Evolutionary conservation across 1,140 invertebrate species (phyloP).

Genomic region (Caenorhabditis inopinata): DNA sequence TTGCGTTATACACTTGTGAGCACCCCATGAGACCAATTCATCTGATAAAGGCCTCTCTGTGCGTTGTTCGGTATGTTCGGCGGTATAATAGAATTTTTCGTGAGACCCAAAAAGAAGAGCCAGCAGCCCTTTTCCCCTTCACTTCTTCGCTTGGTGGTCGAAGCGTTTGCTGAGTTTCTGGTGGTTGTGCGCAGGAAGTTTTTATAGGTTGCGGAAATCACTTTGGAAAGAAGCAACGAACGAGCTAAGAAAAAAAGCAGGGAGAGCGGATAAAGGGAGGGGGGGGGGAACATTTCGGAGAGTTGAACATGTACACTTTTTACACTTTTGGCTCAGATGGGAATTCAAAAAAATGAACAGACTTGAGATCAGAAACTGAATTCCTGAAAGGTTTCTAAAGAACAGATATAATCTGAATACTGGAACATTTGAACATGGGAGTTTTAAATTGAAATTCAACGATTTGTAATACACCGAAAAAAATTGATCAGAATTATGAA

Average conservation of each 20-base stretch:
- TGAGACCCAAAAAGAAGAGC: background rate
- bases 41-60: background rate
- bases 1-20: background rate
- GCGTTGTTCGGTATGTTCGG: background rate
- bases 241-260: background rate
- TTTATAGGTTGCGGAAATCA: slow-evolving; percentile 30
- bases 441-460: too few relatives aligned
- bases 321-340: background rate
- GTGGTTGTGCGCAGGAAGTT: slow-evolving; percentile 14
- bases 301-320: background rate
- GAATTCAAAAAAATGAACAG: slow-evolving; percentile 18
- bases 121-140: background rate
- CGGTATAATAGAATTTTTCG: slow-evolving; percentile 12
- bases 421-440: too few relatives aligned
- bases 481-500: too few relatives aligned
- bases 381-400: background rate
- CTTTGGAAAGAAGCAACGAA: slow-evolving; percentile 4
- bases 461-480: too few relatives aligned
- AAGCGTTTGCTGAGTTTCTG: background rate
- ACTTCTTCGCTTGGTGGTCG: background rate
- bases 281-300: slow-evolving; percentile 1
- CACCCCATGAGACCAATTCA: background rate
- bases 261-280: background rate
- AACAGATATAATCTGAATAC: too few relatives aligned
- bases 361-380: background rate